A percentile compares a stretch with the other conserved stretches of the same genome.
Conservation (phyloP, 2,888 invertebrate genomes). For the Nomada goodeniana region DNA sequence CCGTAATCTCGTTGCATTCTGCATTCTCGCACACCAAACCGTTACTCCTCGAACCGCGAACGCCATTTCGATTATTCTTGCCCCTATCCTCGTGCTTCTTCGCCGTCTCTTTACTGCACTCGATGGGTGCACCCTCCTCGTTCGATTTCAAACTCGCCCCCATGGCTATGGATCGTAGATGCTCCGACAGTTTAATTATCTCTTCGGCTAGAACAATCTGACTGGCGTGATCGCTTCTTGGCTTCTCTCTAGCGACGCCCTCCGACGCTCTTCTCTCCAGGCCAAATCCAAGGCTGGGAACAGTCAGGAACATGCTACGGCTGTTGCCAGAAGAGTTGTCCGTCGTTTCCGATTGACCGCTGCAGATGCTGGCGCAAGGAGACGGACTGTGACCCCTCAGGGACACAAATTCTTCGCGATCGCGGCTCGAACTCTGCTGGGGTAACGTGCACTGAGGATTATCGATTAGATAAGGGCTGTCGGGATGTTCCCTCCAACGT, state of each 20-base stretch:
- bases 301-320: conserved; percentile 44
- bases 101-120: neutral
- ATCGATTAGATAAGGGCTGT: conserved; percentile 94
- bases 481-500: conserved; percentile 95
- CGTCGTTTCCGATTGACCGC: conserved; percentile 83
- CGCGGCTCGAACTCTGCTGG: neutral
- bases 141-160: conserved; percentile 11
- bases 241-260: conserved; percentile 85
- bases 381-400: conserved; percentile 91
- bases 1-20: conserved; percentile 79
- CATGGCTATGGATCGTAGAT: conserved; percentile 84
- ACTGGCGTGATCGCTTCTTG: conserved; percentile 75
- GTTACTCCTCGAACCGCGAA: conserved; percentile 34
- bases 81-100: neutral
- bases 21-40: conserved; percentile 34
- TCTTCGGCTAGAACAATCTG: conserved; percentile 89
- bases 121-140: conserved; percentile 16
- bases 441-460: conserved; percentile 21
- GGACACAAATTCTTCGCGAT: conserved; percentile 72
- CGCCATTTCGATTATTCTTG: conserved; percentile 16
- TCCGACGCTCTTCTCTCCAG: conserved; percentile 92
- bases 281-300: conserved; percentile 76
- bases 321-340: conserved; percentile 41
- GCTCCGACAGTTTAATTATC: conserved; percentile 93
- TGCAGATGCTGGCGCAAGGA: conserved; percentile 91